phyloP scores from a whole-genome alignment of 2,797 vertebrate species.

The Gymnoscopelus braueri region DNA sequence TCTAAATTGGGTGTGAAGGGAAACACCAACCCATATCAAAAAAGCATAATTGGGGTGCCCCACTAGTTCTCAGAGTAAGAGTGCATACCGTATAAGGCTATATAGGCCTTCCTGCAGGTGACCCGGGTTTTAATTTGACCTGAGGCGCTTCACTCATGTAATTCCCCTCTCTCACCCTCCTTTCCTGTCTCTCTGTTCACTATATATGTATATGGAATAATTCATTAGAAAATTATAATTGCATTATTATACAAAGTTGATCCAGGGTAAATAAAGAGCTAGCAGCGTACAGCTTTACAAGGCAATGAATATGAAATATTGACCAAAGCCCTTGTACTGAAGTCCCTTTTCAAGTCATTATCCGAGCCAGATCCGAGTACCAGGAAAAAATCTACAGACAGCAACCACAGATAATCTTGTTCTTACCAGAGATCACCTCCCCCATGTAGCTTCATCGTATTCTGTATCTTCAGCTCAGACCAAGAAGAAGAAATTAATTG shows the following conservation, averaged over 20 bases:
- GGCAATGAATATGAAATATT: background rate
- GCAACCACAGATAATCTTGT: conserved; percentile 9
- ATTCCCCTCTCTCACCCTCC: too few relatives aligned
- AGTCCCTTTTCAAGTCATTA: background rate
- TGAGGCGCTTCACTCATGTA: too few relatives aligned
- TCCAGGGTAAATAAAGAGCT: background rate
- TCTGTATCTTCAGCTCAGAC: conserved; percentile 7
- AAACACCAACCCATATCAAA: too few relatives aligned
- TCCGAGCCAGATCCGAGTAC: conserved; percentile 32
- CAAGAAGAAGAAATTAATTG: background rate
- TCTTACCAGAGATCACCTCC: conserved; percentile 8
- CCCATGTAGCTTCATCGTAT: conserved; percentile 11
- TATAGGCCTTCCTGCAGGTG: too few relatives aligned
- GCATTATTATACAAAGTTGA: background rate
- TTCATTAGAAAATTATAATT: background rate
- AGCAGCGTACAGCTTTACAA: background rate
- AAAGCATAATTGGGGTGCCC: too few relatives aligned
- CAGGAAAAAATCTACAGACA: conserved; percentile 15
- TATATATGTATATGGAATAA: background rate
- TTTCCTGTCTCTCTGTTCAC: too few relatives aligned
- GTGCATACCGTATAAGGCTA: too few relatives aligned
- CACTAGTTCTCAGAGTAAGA: too few relatives aligned
- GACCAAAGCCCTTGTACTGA: background rate
- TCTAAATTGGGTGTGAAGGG: too few relatives aligned
- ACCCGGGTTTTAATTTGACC: too few relatives aligned